Base-by-base conservation (phyloP, 2,888 invertebrate species). In the Pollenia amentaria region DNA sequence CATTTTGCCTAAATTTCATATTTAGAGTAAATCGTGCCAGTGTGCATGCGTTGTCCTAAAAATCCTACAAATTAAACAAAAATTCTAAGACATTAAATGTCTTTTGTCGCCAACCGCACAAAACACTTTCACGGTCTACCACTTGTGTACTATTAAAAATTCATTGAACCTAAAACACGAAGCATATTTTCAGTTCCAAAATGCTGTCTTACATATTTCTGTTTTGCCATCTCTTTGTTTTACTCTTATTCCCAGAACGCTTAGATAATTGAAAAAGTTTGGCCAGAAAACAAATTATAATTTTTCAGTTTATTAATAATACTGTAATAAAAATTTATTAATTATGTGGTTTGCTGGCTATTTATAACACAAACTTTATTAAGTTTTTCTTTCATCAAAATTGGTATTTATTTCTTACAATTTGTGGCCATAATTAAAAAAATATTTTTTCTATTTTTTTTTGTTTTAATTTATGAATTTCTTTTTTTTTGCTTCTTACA, bases 241-340 rank as follows among this genome's bases (percentile, higher is more conserved):
- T 29, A n/a, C 42, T 29, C 42, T 53, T n/a, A 46, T 18, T 16
- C 18, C 16, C n/a, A 8, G 40, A 65, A 67, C 3, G 38, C 10
- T 38, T 11, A 40, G 85, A 78, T 85, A 85, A 85, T 85, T 85
- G 85, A 85, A 85, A 85, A 85, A 85, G 53, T 85, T 85, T 81
- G 57, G 57, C 62, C 48, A 60, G 75, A 21, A 62, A 60, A 67
- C 67, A 75, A 82, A 62, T 82, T 82, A 75, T 73, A 44, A 46
- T 48, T 81, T 73, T 40, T 29, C 21, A 51, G 42, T 69, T 65
- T 85, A 85, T 85, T 85, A 82, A 78, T 64, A 73, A 82, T 78
- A 69, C 64, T 78, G 73, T 82, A 75, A 85, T 69, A 85, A 85
- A 78, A 85, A 78, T 70, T 67, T 78, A 85, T 85, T 85, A 82